Evolutionary conservation across 2,888 invertebrate genomes (phyloP).

Genomic region (Idaea biselata): DNA sequence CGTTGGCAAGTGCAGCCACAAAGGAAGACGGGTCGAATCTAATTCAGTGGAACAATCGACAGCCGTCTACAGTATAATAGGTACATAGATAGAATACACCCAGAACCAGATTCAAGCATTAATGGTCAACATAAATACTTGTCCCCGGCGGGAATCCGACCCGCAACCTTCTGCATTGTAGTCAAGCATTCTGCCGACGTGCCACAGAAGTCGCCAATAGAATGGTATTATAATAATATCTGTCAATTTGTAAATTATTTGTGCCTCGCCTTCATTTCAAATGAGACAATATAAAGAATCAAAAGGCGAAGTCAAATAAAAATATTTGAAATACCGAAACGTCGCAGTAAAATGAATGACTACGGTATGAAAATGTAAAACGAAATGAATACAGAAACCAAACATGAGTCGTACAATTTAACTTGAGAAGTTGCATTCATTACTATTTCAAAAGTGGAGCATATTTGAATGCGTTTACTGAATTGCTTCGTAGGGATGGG

Average conservation of each 20-base stretch:
- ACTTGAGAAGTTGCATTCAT: constrained; percentile 5
- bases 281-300: not conserved
- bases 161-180: too few species aligned
- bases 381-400: constrained; percentile 2
- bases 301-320: not conserved
- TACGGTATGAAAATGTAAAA: not conserved
- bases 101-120: too few species aligned
- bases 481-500: not conserved
- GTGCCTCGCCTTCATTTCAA: not conserved
- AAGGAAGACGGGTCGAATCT: too few species aligned
- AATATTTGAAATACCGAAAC: not conserved
- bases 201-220: too few species aligned
- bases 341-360: not conserved
- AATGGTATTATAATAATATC: too few species aligned
- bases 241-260: not conserved
- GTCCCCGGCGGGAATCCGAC: too few species aligned
- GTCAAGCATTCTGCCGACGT: too few species aligned
- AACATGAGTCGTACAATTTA: constrained; percentile 4
- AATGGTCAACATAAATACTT: too few species aligned
- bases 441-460: constrained; percentile 8
- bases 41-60: too few species aligned
- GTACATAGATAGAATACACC: too few species aligned
- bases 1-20: too few species aligned
- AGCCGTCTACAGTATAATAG: too few species aligned
- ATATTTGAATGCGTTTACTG: constrained; percentile 12